Percentiles rank a stretch among this genome's conserved stretches.
These are phyloP conservation scores for Leucophenga maculata DNA, from an alignment of 2,888 invertebrate species.

Conservation along the genomic window DNA sequence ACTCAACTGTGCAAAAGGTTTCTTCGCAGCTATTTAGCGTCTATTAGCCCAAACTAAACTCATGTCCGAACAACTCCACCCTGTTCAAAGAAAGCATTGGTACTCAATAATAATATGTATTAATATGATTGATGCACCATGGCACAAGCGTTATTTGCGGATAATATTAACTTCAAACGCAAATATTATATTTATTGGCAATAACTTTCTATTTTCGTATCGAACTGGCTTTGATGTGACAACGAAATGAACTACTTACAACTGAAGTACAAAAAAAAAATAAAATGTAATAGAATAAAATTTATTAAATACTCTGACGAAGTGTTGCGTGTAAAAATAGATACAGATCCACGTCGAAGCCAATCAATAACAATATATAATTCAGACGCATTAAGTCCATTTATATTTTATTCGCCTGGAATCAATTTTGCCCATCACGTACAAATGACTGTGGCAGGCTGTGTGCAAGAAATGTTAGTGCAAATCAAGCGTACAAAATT, in stretches of 20 bases:
- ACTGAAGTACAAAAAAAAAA: too few relatives aligned
- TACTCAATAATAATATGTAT: background rate
- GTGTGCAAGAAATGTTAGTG: background rate
- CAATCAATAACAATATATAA: constrained; percentile 8
- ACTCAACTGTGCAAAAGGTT: constrained; percentile 7
- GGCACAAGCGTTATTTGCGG: too few relatives aligned
- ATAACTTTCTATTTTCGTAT: background rate
- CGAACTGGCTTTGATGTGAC: too few relatives aligned
- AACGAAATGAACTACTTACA: too few relatives aligned
- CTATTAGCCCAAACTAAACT: constrained; percentile 27
- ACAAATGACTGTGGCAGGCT: background rate
- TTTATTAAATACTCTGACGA: too few relatives aligned
- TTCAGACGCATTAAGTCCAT: background rate
- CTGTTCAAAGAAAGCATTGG: constrained; percentile 45
- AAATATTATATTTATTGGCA: background rate
- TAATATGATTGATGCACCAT: too few relatives aligned
- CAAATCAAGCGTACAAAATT: background rate
- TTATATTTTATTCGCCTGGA: background rate
- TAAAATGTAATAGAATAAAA: too few relatives aligned
- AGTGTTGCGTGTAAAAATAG: too few relatives aligned
- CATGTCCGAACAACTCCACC: background rate
- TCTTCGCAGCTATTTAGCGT: constrained; percentile 43
- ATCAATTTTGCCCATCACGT: constrained; percentile 12
- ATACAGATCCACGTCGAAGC: background rate
- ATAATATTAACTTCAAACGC: background rate